Percentiles rank a stretch among this genome's conserved stretches.
phyloP scores from a whole-genome alignment of 2,888 invertebrate species.

The Parasteatoda lunata region DNA sequence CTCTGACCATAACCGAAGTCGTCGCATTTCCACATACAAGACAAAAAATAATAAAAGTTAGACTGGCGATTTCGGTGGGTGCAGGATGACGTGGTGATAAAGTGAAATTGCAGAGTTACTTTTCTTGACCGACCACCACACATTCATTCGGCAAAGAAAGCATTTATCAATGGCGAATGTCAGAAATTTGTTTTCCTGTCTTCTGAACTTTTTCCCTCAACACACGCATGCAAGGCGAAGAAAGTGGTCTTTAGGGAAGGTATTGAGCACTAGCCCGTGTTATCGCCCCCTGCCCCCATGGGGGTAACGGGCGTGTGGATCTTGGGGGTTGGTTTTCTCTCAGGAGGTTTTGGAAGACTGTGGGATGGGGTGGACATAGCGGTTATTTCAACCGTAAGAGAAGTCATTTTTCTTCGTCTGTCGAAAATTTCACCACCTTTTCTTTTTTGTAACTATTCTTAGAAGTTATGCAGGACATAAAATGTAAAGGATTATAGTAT shows the following conservation, averaged over 20 bases:
- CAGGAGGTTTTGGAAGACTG: constrained; percentile 7
- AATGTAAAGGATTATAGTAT: too few relatives aligned
- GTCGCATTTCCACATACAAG: constrained; percentile 21
- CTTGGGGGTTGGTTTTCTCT: constrained; percentile 19
- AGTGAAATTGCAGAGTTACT: constrained; percentile 58
- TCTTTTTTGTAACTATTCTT: background rate
- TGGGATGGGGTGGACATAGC: constrained; percentile 8
- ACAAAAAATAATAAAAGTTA: background rate
- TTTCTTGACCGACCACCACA: constrained; percentile 62
- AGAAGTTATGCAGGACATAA: background rate
- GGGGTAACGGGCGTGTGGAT: background rate
- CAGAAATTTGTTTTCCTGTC: constrained; percentile 58
- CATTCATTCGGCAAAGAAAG: constrained; percentile 61
- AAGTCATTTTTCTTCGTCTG: constrained; percentile 47
- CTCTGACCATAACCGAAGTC: constrained; percentile 33
- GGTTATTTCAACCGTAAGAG: constrained; percentile 49
- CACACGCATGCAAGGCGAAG: constrained; percentile 5
- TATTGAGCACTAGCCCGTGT: constrained; percentile 41
- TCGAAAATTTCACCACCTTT: background rate
- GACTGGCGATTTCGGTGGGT: constrained; percentile 8
- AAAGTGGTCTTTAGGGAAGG: constrained; percentile 44
- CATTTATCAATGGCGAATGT: constrained; percentile 63
- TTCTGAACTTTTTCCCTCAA: constrained; percentile 1
- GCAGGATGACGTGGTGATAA: constrained; percentile 42
- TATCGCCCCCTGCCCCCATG: constrained; percentile 29